Conservation (phyloP, 1,140 invertebrate genomes). For the Cotesia glomerata region DNA sequence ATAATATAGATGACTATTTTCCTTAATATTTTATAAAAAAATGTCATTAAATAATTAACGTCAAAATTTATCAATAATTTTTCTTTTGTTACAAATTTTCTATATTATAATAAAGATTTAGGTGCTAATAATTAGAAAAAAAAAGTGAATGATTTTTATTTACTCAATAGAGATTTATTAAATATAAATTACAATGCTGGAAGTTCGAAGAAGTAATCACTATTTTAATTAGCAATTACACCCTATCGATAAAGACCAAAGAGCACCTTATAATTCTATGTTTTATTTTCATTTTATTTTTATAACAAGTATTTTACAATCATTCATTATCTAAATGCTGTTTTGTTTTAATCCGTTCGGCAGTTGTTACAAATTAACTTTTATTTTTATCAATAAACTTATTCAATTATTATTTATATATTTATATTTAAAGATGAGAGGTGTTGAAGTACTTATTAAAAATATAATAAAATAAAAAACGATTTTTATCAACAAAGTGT, state of each 20-base stretch:
- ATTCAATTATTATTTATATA: slow-evolving; percentile 6
- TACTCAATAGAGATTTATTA: slow-evolving; percentile 24
- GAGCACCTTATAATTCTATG: slow-evolving; percentile 25
- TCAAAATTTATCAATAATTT: too few relatives aligned
- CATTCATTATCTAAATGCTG: slow-evolving; percentile 1
- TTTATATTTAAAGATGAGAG: slow-evolving; percentile 2
- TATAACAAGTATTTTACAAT: slow-evolving; percentile 25
- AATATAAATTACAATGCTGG: slow-evolving; percentile 20
- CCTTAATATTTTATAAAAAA: too few relatives aligned
- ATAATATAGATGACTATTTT: too few relatives aligned
- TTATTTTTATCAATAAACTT: not conserved
- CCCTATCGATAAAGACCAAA: slow-evolving; percentile 23
- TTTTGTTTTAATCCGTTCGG: slow-evolving; percentile 4
- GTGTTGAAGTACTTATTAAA: not conserved
- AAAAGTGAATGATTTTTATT: not conserved
- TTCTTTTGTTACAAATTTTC: too few relatives aligned
- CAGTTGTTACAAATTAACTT: slow-evolving; percentile 11
- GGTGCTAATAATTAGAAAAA: too few relatives aligned
- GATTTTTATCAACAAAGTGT: not conserved
- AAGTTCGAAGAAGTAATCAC: not conserved
- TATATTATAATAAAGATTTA: too few relatives aligned
- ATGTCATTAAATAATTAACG: too few relatives aligned
- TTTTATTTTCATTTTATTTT: slow-evolving; percentile 2
- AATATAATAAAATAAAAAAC: not conserved
- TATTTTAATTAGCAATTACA: slow-evolving; percentile 9